Base-by-base conservation (phyloP, 2,888 invertebrate species). In the Nudaria mundana region DNA sequence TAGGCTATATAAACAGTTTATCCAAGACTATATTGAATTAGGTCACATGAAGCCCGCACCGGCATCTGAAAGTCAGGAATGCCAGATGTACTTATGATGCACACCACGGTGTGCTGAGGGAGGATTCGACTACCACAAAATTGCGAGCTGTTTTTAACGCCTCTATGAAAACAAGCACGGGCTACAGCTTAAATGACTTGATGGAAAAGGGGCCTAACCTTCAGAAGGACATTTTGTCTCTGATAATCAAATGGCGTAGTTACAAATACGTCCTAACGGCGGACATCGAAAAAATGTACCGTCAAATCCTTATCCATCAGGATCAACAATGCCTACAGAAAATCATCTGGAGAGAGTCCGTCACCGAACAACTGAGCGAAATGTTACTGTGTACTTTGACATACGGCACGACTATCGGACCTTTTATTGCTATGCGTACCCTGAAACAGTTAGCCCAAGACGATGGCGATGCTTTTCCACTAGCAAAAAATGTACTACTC, bases 281-380 rank as follows among this genome's bases (percentile, higher is more conserved):
- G 0, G 56, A 59, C 25, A 45, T 56, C 0, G 52, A 52, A 10
- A 56, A 54, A 23, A 52, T 51, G 51, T 59, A 41, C 29, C 33
- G 54, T 2, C 36, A 31, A 3, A 49, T 53, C 1, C 43, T 31
- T 32, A 22, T 56, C 0, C n/a, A 37, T 11, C 33, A 37, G 14
- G 30, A 38, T 2, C 48, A 55, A 23, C 48, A 44, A 15, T 5
- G n/a, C 2, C 40, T 45, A 5, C 52, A 50, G 37, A 50, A 44
- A 30, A 51, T 53, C 2, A 25, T 52, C 5, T 26, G 26, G 26
- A 4, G 26, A 3, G 8, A 26, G 5, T 26, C 26, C 3, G 13
- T 13, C 2, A 8, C 5, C 5, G 20, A 20, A 20, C 20, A 20
- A 8, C 8, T 20, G 8, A 5, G 8, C 5, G 20, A 20, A 20